phyloP scores from a whole-genome alignment of 2,113 vertebrate genomes.

The Heptranchias perlo region DNA sequence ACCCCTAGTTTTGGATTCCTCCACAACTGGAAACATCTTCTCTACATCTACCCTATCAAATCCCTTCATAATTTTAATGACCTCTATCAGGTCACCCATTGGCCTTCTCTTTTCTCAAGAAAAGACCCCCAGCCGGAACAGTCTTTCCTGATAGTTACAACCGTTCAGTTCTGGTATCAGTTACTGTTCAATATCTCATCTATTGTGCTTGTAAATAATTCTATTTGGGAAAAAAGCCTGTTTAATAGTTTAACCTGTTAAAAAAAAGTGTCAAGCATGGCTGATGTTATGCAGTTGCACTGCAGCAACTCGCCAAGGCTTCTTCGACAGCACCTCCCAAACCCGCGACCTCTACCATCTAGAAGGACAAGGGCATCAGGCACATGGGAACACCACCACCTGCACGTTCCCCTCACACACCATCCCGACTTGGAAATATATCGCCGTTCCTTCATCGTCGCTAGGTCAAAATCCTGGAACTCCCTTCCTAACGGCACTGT shows the following conservation, averaged over 20 bases:
- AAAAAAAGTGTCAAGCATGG: background rate
- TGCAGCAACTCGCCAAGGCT: too few species aligned
- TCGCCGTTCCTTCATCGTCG: too few species aligned
- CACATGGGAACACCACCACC: too few species aligned
- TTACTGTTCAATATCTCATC: background rate
- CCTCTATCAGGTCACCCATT: background rate
- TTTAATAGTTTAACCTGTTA: background rate
- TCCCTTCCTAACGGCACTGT: too few species aligned
- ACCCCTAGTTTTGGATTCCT: background rate
- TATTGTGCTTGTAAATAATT: background rate
- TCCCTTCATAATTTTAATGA: background rate
- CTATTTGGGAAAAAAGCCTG: background rate
- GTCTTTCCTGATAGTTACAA: background rate
- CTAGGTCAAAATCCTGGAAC: too few species aligned
- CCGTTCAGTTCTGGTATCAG: background rate
- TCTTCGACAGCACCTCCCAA: too few species aligned
- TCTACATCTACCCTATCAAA: background rate
- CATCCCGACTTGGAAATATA: too few species aligned
- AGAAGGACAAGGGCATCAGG: too few species aligned
- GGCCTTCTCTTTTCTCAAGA: background rate
- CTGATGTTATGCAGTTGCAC: background rate
- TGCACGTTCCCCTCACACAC: too few species aligned
- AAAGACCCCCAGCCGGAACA: background rate
- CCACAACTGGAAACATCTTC: background rate
- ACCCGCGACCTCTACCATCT: too few species aligned